Conservation (phyloP, 2,113 vertebrate genomes). For the Miniopterus natalensis region DNA sequence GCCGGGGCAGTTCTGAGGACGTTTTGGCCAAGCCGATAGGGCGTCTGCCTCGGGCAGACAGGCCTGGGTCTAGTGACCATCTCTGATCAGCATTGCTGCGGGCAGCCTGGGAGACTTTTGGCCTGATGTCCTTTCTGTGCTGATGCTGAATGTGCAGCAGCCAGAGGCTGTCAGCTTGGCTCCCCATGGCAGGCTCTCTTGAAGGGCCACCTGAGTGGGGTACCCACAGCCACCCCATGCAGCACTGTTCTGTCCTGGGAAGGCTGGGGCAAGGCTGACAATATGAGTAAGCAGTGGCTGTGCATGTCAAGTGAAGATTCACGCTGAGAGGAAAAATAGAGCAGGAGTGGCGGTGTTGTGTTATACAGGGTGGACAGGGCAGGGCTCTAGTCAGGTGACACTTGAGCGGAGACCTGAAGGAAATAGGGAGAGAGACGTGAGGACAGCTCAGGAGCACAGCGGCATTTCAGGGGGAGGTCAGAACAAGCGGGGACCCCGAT, state of each 20-base stretch:
- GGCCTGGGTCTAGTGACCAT: not conserved
- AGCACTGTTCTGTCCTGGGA: not conserved
- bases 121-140: not conserved
- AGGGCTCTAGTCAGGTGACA: not conserved
- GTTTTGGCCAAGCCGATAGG: not conserved
- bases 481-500: not conserved
- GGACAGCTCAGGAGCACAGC: not conserved
- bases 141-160: not conserved
- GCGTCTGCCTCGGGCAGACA: not conserved
- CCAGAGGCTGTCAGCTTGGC: not conserved
- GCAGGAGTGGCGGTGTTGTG: not conserved
- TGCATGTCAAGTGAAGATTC: fast-evolving
- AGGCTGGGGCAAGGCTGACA: not conserved
- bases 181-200: not conserved
- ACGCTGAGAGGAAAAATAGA: not conserved
- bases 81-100: not conserved
- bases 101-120: not conserved
- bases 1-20: not conserved
- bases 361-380: not conserved
- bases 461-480: not conserved
- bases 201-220: not conserved
- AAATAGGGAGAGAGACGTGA: not conserved
- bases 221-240: fast-evolving
- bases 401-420: not conserved
- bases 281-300: too few species aligned